Conservation (phyloP, 2,888 invertebrate species). For the Chouioia cunea region DNA sequence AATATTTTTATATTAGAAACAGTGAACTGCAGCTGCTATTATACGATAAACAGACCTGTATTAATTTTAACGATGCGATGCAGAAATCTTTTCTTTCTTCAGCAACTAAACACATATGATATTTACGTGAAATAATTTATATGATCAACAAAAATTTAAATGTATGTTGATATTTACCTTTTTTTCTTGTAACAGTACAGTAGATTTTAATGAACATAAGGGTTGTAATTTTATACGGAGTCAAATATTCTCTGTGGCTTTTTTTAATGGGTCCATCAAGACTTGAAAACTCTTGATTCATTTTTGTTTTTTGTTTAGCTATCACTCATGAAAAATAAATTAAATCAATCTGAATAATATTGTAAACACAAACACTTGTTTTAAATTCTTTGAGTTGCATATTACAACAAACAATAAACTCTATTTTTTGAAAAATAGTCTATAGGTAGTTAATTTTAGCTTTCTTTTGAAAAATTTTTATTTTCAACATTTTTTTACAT, state of each 20-base stretch:
- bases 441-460: not conserved
- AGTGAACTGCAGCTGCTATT: conserved; percentile 27
- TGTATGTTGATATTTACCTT: conserved; percentile 62
- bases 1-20: conserved; percentile 14
- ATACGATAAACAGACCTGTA: conserved; percentile 72
- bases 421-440: too few relatives aligned
- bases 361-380: not conserved
- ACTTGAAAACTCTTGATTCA: conserved; percentile 65
- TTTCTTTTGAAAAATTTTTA: conserved; percentile 3
- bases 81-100: conserved; percentile 81
- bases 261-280: conserved; percentile 63
- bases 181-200: conserved; percentile 73
- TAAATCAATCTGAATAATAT: not conserved
- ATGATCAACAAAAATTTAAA: conserved; percentile 8
- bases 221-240: conserved; percentile 85
- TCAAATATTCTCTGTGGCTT: conserved; percentile 75
- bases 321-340: conserved; percentile 32
- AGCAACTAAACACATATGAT: conserved; percentile 51
- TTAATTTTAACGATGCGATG: conserved; percentile 82
- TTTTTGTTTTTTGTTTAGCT: conserved; percentile 52
- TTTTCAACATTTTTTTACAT: conserved; percentile 3
- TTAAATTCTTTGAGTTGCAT: too few relatives aligned
- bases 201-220: conserved; percentile 83
- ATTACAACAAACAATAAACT: too few relatives aligned
- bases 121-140: conserved; percentile 30